Percentiles rank a stretch among this genome's conserved stretches.
Conservation (phyloP, 2,888 invertebrate species). For the Clostera curtula region DNA sequence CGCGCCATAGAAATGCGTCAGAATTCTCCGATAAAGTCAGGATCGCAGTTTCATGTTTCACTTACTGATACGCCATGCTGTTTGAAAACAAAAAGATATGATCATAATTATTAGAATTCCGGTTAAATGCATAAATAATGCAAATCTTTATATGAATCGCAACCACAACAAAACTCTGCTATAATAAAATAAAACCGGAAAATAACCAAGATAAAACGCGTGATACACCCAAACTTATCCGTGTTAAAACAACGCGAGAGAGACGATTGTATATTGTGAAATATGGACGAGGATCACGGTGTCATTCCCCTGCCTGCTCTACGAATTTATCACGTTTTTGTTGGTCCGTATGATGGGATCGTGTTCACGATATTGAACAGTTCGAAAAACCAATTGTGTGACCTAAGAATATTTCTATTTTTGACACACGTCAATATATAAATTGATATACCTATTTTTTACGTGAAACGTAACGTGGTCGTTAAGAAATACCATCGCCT, state of each 20-base stretch:
- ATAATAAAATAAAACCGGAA: constrained; percentile 12
- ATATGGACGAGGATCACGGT: constrained; percentile 52
- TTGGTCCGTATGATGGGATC: constrained; percentile 33
- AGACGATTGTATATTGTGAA: constrained; percentile 50
- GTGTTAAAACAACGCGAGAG: constrained; percentile 37
- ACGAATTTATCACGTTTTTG: constrained; percentile 51
- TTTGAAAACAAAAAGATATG: background rate
- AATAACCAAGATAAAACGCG: constrained; percentile 17
- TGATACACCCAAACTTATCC: constrained; percentile 34
- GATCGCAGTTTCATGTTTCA: constrained; percentile 16
- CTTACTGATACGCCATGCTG: no score
- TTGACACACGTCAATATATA: constrained; percentile 6
- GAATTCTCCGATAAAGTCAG: constrained; percentile 26
- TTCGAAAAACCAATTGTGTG: constrained; percentile 27
- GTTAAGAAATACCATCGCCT: no score
- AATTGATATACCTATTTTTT: no score
- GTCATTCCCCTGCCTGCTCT: constrained; percentile 44
- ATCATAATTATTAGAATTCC: background rate
- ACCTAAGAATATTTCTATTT: constrained; percentile 29
- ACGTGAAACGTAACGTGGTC: no score
- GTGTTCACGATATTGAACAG: constrained; percentile 26
- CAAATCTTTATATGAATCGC: background rate
- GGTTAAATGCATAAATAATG: no score
- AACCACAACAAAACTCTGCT: constrained; percentile 6
- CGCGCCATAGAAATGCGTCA: constrained; percentile 29